Evolutionary conservation across 2,888 invertebrate species (phyloP).

Genomic region (Eupithecia insigniata): DNA sequence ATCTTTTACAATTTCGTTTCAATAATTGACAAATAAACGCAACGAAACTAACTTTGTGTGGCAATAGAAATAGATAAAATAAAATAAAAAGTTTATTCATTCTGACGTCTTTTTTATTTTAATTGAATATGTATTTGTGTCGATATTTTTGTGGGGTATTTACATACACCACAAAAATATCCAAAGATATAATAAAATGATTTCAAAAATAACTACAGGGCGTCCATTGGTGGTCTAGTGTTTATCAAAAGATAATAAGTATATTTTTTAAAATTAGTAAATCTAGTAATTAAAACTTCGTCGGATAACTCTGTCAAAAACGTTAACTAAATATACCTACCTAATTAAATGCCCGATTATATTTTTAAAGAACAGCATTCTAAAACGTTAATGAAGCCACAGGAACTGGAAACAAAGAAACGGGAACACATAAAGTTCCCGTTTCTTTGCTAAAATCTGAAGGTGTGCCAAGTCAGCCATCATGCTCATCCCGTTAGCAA

Average conservation of each 20-base stretch:
- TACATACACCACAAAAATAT: no score
- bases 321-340: not conserved
- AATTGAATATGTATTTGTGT: no score
- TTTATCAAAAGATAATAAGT: not conserved
- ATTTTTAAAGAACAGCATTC: not conserved
- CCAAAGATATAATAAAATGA: no score
- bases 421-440: not conserved
- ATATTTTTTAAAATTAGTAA: no score
- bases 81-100: no score
- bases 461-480: not conserved
- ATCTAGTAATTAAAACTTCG: not conserved
- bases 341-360: no score
- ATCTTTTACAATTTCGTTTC: not conserved
- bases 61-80: no score
- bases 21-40: not conserved
- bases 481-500: constrained; percentile 30
- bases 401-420: no score
- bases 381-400: not conserved
- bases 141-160: no score
- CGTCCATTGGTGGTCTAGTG: no score
- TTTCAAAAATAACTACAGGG: no score
- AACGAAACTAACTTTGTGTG: not conserved
- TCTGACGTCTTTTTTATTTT: no score
- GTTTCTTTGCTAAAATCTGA: not conserved
- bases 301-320: not conserved